These are phyloP conservation scores for Lasioglossum villosulum DNA, from an alignment of 2,888 invertebrate species.

Conservation along the genomic window DNA sequence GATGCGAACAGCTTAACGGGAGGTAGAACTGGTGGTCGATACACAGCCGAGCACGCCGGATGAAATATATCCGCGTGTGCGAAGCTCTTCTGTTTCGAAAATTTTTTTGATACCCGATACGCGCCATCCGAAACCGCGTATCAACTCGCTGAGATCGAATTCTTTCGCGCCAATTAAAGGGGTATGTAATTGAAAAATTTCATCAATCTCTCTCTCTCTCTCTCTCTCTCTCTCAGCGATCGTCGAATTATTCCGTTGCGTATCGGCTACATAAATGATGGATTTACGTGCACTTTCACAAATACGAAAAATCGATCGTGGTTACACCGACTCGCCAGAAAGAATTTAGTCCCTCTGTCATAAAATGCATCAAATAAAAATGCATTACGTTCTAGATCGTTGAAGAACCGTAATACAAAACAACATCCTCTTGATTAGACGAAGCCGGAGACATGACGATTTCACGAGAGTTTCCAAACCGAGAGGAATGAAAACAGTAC, in stretches of 20 bases:
- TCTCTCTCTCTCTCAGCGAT: slow-evolving; percentile 28
- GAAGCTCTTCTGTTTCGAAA: slow-evolving; percentile 11
- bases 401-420: too few relatives aligned
- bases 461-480: neutral
- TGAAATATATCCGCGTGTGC: neutral
- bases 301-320: neutral
- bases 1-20: neutral
- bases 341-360: neutral
- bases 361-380: neutral
- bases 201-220: slow-evolving; percentile 33
- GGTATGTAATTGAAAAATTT: slow-evolving; percentile 67
- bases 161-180: slow-evolving; percentile 62
- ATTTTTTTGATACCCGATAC: slow-evolving; percentile 51
- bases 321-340: neutral
- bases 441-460: neutral
- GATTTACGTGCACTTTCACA: neutral
- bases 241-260: slow-evolving; percentile 50
- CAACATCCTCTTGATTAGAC: neutral
- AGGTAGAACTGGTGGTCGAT: slow-evolving; percentile 4
- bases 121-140: slow-evolving; percentile 24
- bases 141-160: slow-evolving; percentile 33
- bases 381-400: neutral
- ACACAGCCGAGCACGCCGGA: neutral
- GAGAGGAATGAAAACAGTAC: neutral
- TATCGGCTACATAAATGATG: slow-evolving; percentile 23